phyloP scores from a whole-genome alignment of 1,140 invertebrate genomes.

The Dreissena rostriformis region DNA sequence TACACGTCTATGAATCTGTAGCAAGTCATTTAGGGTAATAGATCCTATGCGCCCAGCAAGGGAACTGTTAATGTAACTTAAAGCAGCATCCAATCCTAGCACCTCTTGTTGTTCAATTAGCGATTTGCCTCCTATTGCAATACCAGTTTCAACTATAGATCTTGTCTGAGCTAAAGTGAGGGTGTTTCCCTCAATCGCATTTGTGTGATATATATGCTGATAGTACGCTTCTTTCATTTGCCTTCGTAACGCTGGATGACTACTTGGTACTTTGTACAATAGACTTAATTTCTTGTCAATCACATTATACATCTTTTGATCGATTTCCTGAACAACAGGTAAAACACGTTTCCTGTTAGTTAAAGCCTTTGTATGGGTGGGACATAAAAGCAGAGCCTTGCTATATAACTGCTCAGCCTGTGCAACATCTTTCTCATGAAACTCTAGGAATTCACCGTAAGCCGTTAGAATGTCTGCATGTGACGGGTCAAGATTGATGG shows the following conservation, averaged over 20 bases:
- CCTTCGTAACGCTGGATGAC: slow-evolving; percentile 89
- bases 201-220: slow-evolving; percentile 98
- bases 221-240: slow-evolving; percentile 97
- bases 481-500: slow-evolving; percentile 92
- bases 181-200: slow-evolving; percentile 98
- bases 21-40: slow-evolving; percentile 92
- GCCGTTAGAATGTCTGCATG: slow-evolving; percentile 95
- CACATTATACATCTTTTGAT: slow-evolving; percentile 88
- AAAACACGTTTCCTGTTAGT: slow-evolving; percentile 91
- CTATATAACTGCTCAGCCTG: slow-evolving; percentile 95
- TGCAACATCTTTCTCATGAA: slow-evolving; percentile 91
- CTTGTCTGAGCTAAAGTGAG: slow-evolving; percentile 96
- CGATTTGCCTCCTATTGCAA: slow-evolving; percentile 96
- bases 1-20: slow-evolving; percentile 96
- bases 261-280: slow-evolving; percentile 90
- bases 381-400: slow-evolving; percentile 90
- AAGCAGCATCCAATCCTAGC: slow-evolving; percentile 91
- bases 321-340: slow-evolving; percentile 94
- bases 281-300: slow-evolving; percentile 94
- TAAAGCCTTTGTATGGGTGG: slow-evolving; percentile 88
- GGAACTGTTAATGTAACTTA: slow-evolving; percentile 97
- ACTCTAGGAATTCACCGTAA: slow-evolving; percentile 97
- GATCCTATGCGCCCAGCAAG: slow-evolving; percentile 86
- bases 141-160: slow-evolving; percentile 95
- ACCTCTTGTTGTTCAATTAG: slow-evolving; percentile 97